Evolutionary conservation across 2,888 invertebrate species (phyloP).

Genomic region (Timema podura): DNA sequence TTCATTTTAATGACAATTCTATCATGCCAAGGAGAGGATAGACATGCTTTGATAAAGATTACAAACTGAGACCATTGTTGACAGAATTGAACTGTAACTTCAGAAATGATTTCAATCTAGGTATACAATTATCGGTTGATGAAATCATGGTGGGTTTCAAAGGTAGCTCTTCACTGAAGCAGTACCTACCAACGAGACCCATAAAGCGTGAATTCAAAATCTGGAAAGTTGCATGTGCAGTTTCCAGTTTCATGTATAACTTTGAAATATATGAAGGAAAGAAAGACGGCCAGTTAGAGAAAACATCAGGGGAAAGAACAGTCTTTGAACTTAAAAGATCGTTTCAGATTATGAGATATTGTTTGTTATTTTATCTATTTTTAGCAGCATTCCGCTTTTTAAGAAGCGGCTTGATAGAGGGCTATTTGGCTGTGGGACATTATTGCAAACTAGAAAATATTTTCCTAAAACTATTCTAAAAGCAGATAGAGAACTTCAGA

Average conservation of each 20-base stretch:
- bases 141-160: slow-evolving; percentile 37
- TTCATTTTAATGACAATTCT: slow-evolving; percentile 19
- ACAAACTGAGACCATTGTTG: slow-evolving; percentile 35
- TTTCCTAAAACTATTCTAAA: slow-evolving; percentile 36
- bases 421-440: slow-evolving; percentile 38
- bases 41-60: slow-evolving; percentile 33
- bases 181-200: slow-evolving; percentile 36
- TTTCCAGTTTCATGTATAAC: slow-evolving; percentile 28
- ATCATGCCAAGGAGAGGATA: slow-evolving; percentile 21
- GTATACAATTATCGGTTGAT: slow-evolving; percentile 32
- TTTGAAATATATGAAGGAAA: slow-evolving; percentile 30
- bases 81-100: neutral
- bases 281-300: neutral
- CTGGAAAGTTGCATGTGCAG: slow-evolving; percentile 34
- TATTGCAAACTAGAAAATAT: slow-evolving; percentile 35
- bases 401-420: slow-evolving; percentile 31
- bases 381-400: slow-evolving; percentile 35
- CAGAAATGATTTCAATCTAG: slow-evolving; percentile 23
- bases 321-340: slow-evolving; percentile 34
- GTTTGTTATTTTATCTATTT: slow-evolving; percentile 38
- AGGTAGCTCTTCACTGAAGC: slow-evolving; percentile 33
- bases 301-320: slow-evolving; percentile 35
- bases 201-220: slow-evolving; percentile 36
- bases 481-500: slow-evolving; percentile 34
- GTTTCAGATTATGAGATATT: slow-evolving; percentile 34